Percentiles rank a stretch among this genome's conserved stretches.
Conservation (phyloP, 1,140 invertebrate species). For the Aporrectodea caliginosa region DNA sequence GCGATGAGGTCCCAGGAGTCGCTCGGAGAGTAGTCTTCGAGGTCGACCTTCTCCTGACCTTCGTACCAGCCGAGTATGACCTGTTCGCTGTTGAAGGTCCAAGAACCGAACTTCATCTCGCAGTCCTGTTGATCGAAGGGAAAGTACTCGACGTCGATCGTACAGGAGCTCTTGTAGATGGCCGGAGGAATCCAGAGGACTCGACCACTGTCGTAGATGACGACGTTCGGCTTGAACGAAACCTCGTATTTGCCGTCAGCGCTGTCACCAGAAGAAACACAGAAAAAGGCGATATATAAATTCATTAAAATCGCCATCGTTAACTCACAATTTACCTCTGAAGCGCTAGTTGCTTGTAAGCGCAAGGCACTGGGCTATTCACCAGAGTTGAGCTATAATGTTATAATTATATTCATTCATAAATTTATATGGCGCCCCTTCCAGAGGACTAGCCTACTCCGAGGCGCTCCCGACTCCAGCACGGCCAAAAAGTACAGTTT, state of each 20-base stretch:
- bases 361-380: no score
- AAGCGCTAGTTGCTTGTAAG: not conserved
- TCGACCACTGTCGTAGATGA: constrained; percentile 81
- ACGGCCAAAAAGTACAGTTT: no score
- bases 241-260: constrained; percentile 57
- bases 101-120: constrained; percentile 77
- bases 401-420: not conserved
- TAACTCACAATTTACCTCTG: not conserved
- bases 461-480: no score
- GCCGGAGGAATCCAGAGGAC: constrained; percentile 97
- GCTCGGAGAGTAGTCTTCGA: constrained; percentile 96
- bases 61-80: constrained; percentile 75
- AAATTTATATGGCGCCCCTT: not conserved
- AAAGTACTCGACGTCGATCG: constrained; percentile 91
- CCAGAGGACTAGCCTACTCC: no score
- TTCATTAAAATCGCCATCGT: not conserved
- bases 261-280: constrained; percentile 34
- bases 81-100: constrained; percentile 19
- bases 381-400: not conserved
- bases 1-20: constrained; percentile 99
- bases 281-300: not conserved
- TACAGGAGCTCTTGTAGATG: constrained; percentile 98
- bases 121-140: constrained; percentile 93
- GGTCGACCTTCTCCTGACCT: constrained; percentile 85
- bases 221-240: constrained; percentile 73